Conservation (phyloP, 2,888 invertebrate species). For the Leptogaster cylindrica region DNA sequence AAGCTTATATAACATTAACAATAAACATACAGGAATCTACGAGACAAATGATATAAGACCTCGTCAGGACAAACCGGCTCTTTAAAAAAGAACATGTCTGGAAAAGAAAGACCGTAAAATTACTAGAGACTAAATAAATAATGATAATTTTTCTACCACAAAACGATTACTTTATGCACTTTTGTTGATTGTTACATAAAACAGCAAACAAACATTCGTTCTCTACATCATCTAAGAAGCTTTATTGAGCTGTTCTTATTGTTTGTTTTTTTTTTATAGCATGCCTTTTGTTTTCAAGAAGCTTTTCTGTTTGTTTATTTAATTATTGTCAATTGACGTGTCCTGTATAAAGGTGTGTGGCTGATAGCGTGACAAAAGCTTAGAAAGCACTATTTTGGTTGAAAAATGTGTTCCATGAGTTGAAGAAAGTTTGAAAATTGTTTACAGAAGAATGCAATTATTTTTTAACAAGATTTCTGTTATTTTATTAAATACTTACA, state of each 20-base stretch:
- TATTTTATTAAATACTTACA: slow-evolving; percentile 18
- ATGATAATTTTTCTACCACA: neutral
- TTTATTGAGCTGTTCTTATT: slow-evolving; percentile 2
- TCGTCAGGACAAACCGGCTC: slow-evolving; percentile 42
- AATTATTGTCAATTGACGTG: too few species aligned
- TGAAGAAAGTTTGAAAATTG: slow-evolving; percentile 1
- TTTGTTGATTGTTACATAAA: slow-evolving; percentile 17
- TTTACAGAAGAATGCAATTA: neutral
- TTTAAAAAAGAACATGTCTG: slow-evolving; percentile 48
- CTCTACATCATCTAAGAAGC: slow-evolving; percentile 30
- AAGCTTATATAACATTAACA: slow-evolving; percentile 14
- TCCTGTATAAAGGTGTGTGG: neutral
- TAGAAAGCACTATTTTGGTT: slow-evolving; percentile 12
- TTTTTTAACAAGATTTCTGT: slow-evolving; percentile 38
- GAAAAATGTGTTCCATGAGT: neutral
- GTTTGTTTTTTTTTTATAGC: neutral
- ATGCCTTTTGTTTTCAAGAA: slow-evolving; percentile 14
- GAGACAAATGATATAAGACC: slow-evolving; percentile 42
- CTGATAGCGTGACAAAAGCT: slow-evolving; percentile 28
- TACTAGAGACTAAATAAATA: slow-evolving; percentile 28
- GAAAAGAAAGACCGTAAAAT: slow-evolving; percentile 36
- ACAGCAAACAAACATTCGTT: slow-evolving; percentile 25
- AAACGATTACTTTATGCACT: slow-evolving; percentile 4
- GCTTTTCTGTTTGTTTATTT: too few species aligned
- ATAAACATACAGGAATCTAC: slow-evolving; percentile 37